Percentiles rank a stretch among this genome's conserved stretches.
Conservation (phyloP, 2,113 vertebrate species). For the Lampris incognitus region DNA sequence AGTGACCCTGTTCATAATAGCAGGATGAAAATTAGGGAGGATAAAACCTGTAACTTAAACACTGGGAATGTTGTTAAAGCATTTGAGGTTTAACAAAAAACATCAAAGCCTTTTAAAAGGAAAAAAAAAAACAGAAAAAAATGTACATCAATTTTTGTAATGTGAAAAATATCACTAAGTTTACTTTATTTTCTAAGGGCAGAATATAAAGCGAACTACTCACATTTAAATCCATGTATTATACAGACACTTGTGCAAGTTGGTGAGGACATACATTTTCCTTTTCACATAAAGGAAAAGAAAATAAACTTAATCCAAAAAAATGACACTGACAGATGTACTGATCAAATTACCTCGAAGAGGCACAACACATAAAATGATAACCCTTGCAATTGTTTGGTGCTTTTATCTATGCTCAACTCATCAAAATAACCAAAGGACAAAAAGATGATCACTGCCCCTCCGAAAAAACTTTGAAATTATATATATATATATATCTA, state of each 20-base stretch:
- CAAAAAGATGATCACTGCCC: too few species aligned
- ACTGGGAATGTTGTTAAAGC: slow-evolving; percentile 74
- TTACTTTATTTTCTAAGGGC: neutral
- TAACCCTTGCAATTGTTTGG: slow-evolving; percentile 53
- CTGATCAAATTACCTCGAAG: slow-evolving; percentile 43
- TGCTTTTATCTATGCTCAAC: slow-evolving; percentile 58
- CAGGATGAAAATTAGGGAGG: slow-evolving; percentile 54
- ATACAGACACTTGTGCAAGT: slow-evolving; percentile 59
- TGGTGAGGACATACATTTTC: slow-evolving; percentile 50
- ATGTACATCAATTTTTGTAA: slow-evolving; percentile 49
- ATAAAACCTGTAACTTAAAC: slow-evolving; percentile 67
- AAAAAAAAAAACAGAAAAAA: slow-evolving; percentile 20
- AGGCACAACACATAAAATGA: slow-evolving; percentile 36
- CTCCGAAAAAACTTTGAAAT: too few species aligned
- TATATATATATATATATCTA: too few species aligned
- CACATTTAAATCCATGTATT: slow-evolving; percentile 59
- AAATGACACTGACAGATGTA: slow-evolving; percentile 25
- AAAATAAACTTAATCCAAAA: slow-evolving; percentile 21
- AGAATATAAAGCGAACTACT: slow-evolving; percentile 34
- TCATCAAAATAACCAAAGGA: slow-evolving; percentile 9
- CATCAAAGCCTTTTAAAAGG: slow-evolving; percentile 53
- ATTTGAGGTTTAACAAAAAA: slow-evolving; percentile 35
- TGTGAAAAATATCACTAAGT: slow-evolving; percentile 72
- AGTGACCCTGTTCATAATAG: slow-evolving; percentile 38
- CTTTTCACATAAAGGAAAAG: slow-evolving; percentile 48